These are phyloP conservation scores for Xiphias gladius DNA, from an alignment of 2,113 vertebrate species.

Conservation along the genomic window DNA sequence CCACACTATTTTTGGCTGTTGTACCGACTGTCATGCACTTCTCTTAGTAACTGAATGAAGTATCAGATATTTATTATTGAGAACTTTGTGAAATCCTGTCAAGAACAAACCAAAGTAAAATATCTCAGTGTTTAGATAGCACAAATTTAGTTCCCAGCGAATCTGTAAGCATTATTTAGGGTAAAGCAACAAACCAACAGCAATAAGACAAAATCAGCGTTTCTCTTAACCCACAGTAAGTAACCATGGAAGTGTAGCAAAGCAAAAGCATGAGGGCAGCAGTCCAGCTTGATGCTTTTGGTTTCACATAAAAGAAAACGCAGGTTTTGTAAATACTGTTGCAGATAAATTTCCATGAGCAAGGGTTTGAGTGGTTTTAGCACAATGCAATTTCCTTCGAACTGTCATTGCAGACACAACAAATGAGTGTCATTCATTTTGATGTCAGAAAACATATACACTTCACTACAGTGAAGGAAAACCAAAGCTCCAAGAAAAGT, in stretches of 20 bases:
- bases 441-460: conserved; percentile 53
- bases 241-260: conserved; percentile 2
- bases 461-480: conserved; percentile 51
- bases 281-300: conserved; percentile 15
- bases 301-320: conserved; percentile 30
- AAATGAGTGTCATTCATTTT: conserved; percentile 64
- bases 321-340: background rate
- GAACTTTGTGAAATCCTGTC: background rate
- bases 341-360: conserved; percentile 52
- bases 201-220: background rate
- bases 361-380: conserved; percentile 52
- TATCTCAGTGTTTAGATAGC: background rate
- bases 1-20: background rate
- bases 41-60: background rate
- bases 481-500: conserved; percentile 17
- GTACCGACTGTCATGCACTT: background rate
- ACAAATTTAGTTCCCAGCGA: background rate
- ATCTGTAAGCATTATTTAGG: background rate
- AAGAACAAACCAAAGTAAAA: background rate
- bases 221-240: background rate
- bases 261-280: background rate
- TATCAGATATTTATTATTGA: background rate
- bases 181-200: background rate
- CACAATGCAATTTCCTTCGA: conserved; percentile 70
- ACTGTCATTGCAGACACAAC: conserved; percentile 58